Evolutionary conservation across 2,888 invertebrate species (phyloP).

Genomic region (Spodoptera picta): DNA sequence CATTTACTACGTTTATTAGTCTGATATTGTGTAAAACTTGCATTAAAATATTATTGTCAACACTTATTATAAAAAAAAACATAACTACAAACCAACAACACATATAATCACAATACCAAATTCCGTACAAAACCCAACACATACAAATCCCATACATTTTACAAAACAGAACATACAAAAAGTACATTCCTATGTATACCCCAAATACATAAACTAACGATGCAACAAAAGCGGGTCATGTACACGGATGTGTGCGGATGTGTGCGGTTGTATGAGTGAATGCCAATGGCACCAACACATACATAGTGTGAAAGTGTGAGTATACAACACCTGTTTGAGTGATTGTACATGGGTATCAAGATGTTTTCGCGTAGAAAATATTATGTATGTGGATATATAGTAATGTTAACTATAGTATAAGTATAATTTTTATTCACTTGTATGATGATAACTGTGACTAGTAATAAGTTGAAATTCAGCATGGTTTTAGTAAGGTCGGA

Average conservation of each 20-base stretch:
- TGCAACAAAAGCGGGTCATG: conserved; percentile 58
- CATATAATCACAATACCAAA: neutral
- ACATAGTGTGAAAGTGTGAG: conserved; percentile 48
- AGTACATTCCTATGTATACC: conserved; percentile 63
- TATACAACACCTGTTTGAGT: conserved; percentile 35
- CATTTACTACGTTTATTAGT: no score
- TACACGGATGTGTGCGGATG: conserved; percentile 53
- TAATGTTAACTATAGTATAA: no score
- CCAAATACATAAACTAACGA: conserved; percentile 74
- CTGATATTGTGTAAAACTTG: no score
- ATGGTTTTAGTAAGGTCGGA: no score
- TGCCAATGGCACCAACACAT: conserved; percentile 62
- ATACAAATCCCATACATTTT: conserved; percentile 20
- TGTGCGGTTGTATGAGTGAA: conserved; percentile 48
- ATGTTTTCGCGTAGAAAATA: neutral
- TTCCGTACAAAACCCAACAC: neutral
- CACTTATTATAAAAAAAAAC: neutral
- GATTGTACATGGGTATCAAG: conserved; percentile 6
- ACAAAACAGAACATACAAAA: conserved; percentile 43
- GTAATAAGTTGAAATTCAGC: no score
- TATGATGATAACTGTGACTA: no score
- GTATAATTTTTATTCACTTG: no score
- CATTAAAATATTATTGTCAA: no score
- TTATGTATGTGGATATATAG: no score
- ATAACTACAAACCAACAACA: neutral